phyloP scores from a whole-genome alignment of 2,113 vertebrate genomes.

The Platanista minor region DNA sequence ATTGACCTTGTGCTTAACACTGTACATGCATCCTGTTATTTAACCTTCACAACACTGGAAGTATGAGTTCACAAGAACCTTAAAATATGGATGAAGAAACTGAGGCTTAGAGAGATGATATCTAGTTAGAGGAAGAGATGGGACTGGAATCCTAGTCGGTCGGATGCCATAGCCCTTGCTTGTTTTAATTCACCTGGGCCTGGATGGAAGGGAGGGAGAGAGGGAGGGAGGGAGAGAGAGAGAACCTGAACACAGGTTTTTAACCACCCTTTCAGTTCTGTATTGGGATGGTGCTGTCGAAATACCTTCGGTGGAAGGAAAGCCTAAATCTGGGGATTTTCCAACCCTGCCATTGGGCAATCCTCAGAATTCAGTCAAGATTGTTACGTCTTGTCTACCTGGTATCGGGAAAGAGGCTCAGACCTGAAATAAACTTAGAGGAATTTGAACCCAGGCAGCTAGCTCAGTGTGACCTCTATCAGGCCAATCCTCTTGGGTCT shows the following conservation, averaged over 20 bases:
- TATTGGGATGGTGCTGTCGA: neutral
- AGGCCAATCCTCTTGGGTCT: neutral
- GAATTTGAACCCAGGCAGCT: constrained; percentile 31
- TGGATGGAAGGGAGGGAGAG: neutral
- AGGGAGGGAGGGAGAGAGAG: neutral
- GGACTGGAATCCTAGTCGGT: neutral
- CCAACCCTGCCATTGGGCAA: constrained; percentile 34
- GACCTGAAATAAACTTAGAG: constrained; percentile 39
- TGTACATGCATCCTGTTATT: neutral
- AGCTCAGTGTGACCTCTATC: neutral
- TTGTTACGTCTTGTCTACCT: neutral
- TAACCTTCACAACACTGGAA: neutral
- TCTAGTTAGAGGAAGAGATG: neutral
- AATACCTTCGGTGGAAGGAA: neutral
- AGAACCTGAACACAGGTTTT: neutral
- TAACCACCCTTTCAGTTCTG: neutral
- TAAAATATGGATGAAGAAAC: neutral
- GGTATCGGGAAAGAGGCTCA: constrained; percentile 45
- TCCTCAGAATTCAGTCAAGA: constrained; percentile 46
- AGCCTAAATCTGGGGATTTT: neutral
- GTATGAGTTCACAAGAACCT: neutral
- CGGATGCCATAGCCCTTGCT: neutral
- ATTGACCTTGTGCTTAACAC: neutral
- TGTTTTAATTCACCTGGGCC: neutral
- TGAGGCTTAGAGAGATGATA: neutral